phyloP scores from a whole-genome alignment of 2,888 invertebrate species.

The Nipponacmea schrenckii region DNA sequence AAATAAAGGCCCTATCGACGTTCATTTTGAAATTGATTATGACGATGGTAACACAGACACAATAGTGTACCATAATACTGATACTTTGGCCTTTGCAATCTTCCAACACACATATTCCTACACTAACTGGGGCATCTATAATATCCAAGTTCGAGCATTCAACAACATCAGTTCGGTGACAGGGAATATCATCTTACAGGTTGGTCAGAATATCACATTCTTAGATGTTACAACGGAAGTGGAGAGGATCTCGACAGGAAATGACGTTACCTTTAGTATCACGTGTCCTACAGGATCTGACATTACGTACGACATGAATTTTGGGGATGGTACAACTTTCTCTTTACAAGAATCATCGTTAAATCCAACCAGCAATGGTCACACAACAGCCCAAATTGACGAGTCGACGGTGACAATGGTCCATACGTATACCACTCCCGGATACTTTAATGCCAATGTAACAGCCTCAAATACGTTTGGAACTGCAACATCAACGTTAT shows the following conservation, averaged over 20 bases:
- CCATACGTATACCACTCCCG: conserved; percentile 43
- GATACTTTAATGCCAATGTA: conserved; percentile 48
- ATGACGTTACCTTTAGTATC: conserved; percentile 44
- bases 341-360: conserved; percentile 29
- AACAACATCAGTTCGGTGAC: conserved; percentile 55
- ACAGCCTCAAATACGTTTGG: conserved; percentile 54
- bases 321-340: conserved; percentile 51
- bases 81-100: conserved; percentile 36
- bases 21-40: conserved; percentile 50
- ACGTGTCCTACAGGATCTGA: conserved; percentile 56
- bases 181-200: conserved; percentile 45
- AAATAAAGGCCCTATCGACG: conserved; percentile 42
- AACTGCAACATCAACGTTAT: conserved; percentile 44
- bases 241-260: conserved; percentile 40
- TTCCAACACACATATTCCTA: conserved; percentile 49
- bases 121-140: conserved; percentile 60
- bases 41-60: conserved; percentile 47
- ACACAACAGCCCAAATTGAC: conserved; percentile 30
- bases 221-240: conserved; percentile 49
- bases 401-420: conserved; percentile 38
- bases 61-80: conserved; percentile 21
- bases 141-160: conserved; percentile 48
- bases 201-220: conserved; percentile 58
- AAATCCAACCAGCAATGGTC: background rate
- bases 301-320: conserved; percentile 47